phyloP scores from a whole-genome alignment of 2,888 invertebrate species.

The Lumbricus terrestris region DNA sequence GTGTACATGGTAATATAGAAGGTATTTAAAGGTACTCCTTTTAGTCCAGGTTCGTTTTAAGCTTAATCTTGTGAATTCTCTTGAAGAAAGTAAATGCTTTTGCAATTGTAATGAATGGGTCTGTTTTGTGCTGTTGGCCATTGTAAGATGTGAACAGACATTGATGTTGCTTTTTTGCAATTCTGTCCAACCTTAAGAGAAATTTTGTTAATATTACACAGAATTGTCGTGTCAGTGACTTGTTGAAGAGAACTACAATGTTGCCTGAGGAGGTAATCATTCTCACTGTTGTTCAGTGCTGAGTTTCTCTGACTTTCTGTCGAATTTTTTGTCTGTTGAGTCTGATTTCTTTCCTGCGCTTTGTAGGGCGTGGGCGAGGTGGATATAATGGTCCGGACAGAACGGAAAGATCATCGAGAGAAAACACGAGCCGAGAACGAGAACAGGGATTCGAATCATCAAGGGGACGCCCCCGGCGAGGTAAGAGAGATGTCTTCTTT shows the following conservation, averaged over 20 bases:
- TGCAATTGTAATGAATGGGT: neutral
- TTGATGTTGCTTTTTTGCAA: neutral
- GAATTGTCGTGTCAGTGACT: neutral
- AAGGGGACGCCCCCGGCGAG: neutral
- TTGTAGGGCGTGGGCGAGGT: neutral
- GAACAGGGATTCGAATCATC: neutral
- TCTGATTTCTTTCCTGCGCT: neutral
- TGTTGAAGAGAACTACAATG: neutral
- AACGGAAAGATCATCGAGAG: neutral
- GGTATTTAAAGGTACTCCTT: too few relatives aligned
- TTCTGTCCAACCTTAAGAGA: neutral
- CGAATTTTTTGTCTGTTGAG: neutral
- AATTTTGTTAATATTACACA: neutral
- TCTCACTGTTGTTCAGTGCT: neutral
- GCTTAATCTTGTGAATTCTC: too few relatives aligned
- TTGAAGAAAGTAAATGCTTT: too few relatives aligned
- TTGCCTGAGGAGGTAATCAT: neutral
- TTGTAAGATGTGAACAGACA: neutral
- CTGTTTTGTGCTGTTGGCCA: neutral
- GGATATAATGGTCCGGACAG: neutral
- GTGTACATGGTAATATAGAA: neutral
- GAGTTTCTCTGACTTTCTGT: neutral
- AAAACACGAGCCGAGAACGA: neutral
- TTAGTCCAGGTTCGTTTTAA: neutral
- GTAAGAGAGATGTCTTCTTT: neutral